A percentile compares a stretch with the other conserved stretches of the same genome.
Conservation (phyloP, 2,888 invertebrate species). For the Spodoptera exigua region DNA sequence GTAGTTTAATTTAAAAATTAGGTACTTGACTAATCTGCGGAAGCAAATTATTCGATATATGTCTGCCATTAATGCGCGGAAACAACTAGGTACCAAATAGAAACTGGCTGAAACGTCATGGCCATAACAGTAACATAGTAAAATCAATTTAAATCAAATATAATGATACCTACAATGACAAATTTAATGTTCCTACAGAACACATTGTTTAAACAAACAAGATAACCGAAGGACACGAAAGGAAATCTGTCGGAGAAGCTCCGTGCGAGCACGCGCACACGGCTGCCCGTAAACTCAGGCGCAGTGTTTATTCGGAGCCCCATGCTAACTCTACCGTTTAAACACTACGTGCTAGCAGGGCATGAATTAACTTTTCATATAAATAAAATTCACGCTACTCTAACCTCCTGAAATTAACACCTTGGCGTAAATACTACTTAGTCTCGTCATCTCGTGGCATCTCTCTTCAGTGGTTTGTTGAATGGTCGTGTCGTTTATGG, state of each 20-base stretch:
- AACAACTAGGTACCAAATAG: too few relatives aligned
- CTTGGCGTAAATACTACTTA: conserved; percentile 87
- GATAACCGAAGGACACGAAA: conserved; percentile 47
- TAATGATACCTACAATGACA: neutral
- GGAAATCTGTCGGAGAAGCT: conserved; percentile 37
- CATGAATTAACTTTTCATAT: conserved; percentile 89
- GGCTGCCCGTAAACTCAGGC: conserved; percentile 65
- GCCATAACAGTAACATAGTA: too few relatives aligned
- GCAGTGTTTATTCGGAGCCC: conserved; percentile 84
- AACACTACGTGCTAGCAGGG: conserved; percentile 86
- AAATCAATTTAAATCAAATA: too few relatives aligned
- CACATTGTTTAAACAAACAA: conserved; percentile 26
- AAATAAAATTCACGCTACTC: conserved; percentile 89
- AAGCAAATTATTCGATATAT: too few relatives aligned
- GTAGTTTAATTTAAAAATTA: neutral
- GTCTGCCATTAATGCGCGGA: too few relatives aligned
- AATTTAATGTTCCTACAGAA: neutral
- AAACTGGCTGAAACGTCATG: too few relatives aligned
- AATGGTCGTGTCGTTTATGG: conserved; percentile 67
- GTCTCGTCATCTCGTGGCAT: conserved; percentile 81
- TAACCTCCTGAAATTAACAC: conserved; percentile 89
- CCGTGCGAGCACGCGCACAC: conserved; percentile 60
- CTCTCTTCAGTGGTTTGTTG: conserved; percentile 67
- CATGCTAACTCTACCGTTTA: conserved; percentile 88
- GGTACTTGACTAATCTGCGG: too few relatives aligned